Evolutionary conservation across 2,888 invertebrate species (phyloP).

Genomic region (Megaustenia siamemsis): DNA sequence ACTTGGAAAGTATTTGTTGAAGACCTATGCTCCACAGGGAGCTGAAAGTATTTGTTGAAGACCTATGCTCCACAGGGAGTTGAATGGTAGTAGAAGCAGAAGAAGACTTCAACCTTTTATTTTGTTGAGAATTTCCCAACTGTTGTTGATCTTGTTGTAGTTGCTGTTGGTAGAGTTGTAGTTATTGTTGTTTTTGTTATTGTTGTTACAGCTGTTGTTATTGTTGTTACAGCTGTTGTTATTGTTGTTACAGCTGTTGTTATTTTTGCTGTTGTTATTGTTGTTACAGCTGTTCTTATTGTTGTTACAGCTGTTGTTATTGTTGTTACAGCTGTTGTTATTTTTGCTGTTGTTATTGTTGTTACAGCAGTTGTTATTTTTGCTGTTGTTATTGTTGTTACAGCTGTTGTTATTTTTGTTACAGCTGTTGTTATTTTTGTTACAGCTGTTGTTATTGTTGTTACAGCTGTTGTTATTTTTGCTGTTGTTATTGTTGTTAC

Average conservation of each 20-base stretch:
- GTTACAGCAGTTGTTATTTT: background rate
- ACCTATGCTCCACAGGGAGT: too few species aligned
- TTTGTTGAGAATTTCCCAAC: too few species aligned
- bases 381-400: background rate
- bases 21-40: too few species aligned
- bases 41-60: too few species aligned
- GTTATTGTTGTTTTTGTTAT: background rate
- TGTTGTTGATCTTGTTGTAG: background rate
- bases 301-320: background rate
- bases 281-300: background rate
- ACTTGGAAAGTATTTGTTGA: too few species aligned
- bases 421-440: background rate
- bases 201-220: background rate
- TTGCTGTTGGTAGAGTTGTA: background rate
- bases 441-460: constrained; percentile 2
- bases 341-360: constrained; percentile 5
- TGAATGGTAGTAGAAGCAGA: too few species aligned
- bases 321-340: constrained; percentile 7
- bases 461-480: constrained; percentile 24
- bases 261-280: background rate
- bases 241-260: background rate
- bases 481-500: constrained; percentile 27
- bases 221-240: background rate
- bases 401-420: background rate
- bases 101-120: too few species aligned